Evolutionary conservation across 2,113 vertebrate species (phyloP).

Genomic region (Arizona elegans): DNA sequence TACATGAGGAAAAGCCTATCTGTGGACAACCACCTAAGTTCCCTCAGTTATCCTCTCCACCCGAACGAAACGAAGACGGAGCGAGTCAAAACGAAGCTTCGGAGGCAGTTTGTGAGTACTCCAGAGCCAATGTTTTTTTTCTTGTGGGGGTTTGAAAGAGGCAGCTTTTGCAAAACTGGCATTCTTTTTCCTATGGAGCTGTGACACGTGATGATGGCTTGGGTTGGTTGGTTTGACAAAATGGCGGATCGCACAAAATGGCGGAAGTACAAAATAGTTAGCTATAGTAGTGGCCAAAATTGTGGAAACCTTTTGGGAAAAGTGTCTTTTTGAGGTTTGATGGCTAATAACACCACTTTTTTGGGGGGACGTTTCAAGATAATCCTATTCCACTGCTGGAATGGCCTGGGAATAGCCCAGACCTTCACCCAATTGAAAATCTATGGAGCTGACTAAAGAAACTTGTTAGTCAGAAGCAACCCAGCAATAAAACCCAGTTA

Average conservation of each 20-base stretch:
- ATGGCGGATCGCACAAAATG: not conserved
- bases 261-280: not conserved
- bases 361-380: too few species aligned
- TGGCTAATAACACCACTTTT: too few species aligned
- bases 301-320: too few species aligned
- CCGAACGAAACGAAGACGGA: constrained; percentile 56
- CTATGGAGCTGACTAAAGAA: too few species aligned
- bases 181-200: too few species aligned
- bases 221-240: not conserved
- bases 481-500: too few species aligned
- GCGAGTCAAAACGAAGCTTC: constrained; percentile 77
- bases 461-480: too few species aligned
- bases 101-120: constrained; percentile 87
- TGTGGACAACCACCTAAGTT: constrained; percentile 81
- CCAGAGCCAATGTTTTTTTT: not conserved
- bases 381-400: too few species aligned
- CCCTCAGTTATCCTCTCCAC: constrained; percentile 63
- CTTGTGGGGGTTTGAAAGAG: not conserved
- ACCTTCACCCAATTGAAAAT: too few species aligned
- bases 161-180: not conserved
- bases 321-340: too few species aligned
- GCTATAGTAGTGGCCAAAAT: too few species aligned
- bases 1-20: constrained; percentile 88
- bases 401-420: too few species aligned
- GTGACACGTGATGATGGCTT: not conserved